Base-by-base conservation (phyloP, 2,888 invertebrate genomes). In the Lasioglossum vierecki region DNA sequence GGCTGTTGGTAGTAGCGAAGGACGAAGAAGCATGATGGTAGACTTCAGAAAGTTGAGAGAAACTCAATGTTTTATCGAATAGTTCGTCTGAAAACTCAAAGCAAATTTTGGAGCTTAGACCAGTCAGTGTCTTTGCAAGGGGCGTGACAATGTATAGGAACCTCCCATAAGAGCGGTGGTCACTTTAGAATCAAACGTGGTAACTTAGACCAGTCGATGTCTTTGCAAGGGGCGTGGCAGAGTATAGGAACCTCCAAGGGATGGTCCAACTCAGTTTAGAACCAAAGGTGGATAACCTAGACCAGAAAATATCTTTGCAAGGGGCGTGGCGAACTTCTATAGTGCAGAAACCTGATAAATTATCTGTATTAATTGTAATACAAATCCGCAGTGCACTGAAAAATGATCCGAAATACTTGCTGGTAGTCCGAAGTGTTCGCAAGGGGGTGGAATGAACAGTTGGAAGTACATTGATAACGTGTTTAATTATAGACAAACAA, bases 401-500 rank as follows among this genome's bases (percentile, higher is more conserved):
- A 41, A 11, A 1, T 41, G 11, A 41, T 44, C 13, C 13, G 44
- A 13, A 0, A 18, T 18, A 49, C 5, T 5, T 18, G 46, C 46
- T 18, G 49, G 22, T 13, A 60, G 26, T 13, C 1, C 6, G 4
- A 18, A 30, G 3, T 13, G 18, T 30, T 66, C 3, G 22, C 35
- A 1, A 68, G 46, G 30, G 68, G 4, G 15, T 26, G 6, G 60
- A 60, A 60, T n/a, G 26, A 8, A 66, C 35, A 66, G 35, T 30
- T 66, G 2, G 18, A 1, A 18, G 35, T 60, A 83, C 57, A 80
- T 78, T 84, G 84, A 85, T 85, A 90, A 90, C 83, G 79, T 74
- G 11, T 90, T 90, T 90, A 90, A 90, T 90, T 82, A 77, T 84
- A 88, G 86, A 85, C 86, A 89, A 83, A 82, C 57, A 76, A 85